phyloP scores from a whole-genome alignment of 2,888 invertebrate species.

The Galerucella pusilla region DNA sequence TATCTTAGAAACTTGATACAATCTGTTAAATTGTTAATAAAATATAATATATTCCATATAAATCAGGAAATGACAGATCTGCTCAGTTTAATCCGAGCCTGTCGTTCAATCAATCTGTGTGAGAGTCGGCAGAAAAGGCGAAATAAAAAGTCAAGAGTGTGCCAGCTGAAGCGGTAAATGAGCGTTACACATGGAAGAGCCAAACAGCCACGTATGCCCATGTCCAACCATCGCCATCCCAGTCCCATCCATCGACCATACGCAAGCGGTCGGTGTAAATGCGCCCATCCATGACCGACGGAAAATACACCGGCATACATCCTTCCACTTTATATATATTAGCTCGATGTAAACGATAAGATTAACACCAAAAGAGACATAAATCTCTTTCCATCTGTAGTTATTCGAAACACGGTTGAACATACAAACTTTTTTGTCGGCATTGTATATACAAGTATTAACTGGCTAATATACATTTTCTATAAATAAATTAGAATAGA shows the following conservation, averaged over 20 bases:
- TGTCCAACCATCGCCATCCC: constrained; percentile 20
- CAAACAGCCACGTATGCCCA: constrained; percentile 55
- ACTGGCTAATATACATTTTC: neutral
- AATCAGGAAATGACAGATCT: no score
- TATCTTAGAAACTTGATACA: no score
- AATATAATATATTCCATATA: no score
- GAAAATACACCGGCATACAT: constrained; percentile 34
- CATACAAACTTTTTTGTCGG: neutral
- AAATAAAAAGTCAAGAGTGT: constrained; percentile 35
- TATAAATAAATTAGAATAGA: neutral
- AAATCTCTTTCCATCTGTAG: constrained; percentile 4
- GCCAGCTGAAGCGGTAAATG: constrained; percentile 59
- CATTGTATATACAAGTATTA: neutral
- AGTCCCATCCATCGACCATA: constrained; percentile 37
- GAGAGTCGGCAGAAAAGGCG: constrained; percentile 33
- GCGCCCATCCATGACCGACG: constrained; percentile 47
- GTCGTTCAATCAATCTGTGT: constrained; percentile 48
- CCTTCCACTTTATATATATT: constrained; percentile 32
- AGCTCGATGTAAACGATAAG: constrained; percentile 16
- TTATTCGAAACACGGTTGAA: neutral
- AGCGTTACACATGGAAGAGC: constrained; percentile 60
- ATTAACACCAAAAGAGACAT: constrained; percentile 45
- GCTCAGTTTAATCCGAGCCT: constrained; percentile 32
- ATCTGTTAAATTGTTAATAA: no score
- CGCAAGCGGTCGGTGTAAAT: constrained; percentile 30